Evolutionary conservation across 1,140 invertebrate species (phyloP), one percentile per base, ranked within the genome.

Genomic region (Hyposmocoma kahamanoa): DNA sequence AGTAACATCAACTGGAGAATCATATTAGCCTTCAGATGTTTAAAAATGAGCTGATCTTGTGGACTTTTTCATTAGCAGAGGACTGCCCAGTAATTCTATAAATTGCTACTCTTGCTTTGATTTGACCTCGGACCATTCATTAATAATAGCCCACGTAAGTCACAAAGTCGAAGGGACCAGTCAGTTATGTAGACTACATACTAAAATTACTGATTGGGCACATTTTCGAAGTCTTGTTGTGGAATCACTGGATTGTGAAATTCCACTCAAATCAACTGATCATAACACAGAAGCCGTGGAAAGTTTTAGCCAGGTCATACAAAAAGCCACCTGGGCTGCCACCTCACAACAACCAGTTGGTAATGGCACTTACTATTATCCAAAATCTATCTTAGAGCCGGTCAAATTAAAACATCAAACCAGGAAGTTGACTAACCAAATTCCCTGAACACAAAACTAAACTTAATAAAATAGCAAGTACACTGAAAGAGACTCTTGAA

Each of bases 11-110:
- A 55, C 42, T 10, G 36, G 45, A 6, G 43, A 58, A 44, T 47
- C 55, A 3, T 57, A 59, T 36, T 67, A 56, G 55, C 63, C 52
- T 11, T 26, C 50, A 2, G 52, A 67, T 34, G 9, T 18, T 17
- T 55, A 57, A 5, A 47, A 44, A 26, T 20, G 24, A 21, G 53
- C 50, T 9, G 59, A 67, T 20, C 34, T 62, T 8, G 5, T 66
- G 4, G 63, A 59, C 32, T 66, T 57, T 24, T 55, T 42, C 36
- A 17, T 59, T 1, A 22, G 10, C 2, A 59, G 56, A 38, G 55
- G 54, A 0, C 30, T 62, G 9, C 17, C 43, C 1, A 18, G 1
- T 20, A 15, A 9, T 2, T 44, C 38, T 15, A 13, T 56, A 3
- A 32, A 47, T 3, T 30, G 42, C 10, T 28, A 52, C n/a, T 45